Evolutionary conservation across 2,888 invertebrate species (phyloP).

Genomic region (Quadriops clusia): DNA sequence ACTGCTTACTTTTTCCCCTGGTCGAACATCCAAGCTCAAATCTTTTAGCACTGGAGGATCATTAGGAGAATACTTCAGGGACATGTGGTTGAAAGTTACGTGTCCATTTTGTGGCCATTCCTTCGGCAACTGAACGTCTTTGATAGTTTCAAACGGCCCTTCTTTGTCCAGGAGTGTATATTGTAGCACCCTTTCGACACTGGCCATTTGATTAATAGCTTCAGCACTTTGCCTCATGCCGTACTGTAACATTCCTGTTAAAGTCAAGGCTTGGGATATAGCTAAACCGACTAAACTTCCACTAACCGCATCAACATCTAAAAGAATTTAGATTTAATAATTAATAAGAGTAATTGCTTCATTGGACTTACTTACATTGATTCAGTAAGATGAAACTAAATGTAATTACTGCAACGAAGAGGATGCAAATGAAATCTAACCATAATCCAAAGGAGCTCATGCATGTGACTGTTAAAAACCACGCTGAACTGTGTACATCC

Average conservation of each 20-base stretch:
- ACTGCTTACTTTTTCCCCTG: conserved; percentile 50
- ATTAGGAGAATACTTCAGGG: conserved; percentile 49
- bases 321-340: conserved; percentile 5
- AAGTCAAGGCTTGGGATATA: conserved; percentile 53
- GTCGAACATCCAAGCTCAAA: conserved; percentile 47
- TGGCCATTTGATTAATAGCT: conserved; percentile 56
- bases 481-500: conserved; percentile 53
- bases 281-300: conserved; percentile 54
- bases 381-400: conserved; percentile 47
- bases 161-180: conserved; percentile 63
- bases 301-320: conserved; percentile 28
- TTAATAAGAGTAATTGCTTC: conserved; percentile 3
- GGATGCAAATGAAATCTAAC: conserved; percentile 48
- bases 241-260: conserved; percentile 69
- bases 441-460: conserved; percentile 53
- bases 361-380: conserved; percentile 35
- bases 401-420: conserved; percentile 46
- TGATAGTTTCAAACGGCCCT: conserved; percentile 43
- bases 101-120: conserved; percentile 47
- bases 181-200: conserved; percentile 66
- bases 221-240: conserved; percentile 67
- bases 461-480: conserved; percentile 49
- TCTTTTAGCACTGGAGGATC: conserved; percentile 58
- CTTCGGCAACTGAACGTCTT: conserved; percentile 17
- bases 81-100: conserved; percentile 47